Percentiles rank a stretch among this genome's conserved stretches.
phyloP scores from a whole-genome alignment of 2,113 vertebrate genomes.

The Ictalurus punctatus region DNA sequence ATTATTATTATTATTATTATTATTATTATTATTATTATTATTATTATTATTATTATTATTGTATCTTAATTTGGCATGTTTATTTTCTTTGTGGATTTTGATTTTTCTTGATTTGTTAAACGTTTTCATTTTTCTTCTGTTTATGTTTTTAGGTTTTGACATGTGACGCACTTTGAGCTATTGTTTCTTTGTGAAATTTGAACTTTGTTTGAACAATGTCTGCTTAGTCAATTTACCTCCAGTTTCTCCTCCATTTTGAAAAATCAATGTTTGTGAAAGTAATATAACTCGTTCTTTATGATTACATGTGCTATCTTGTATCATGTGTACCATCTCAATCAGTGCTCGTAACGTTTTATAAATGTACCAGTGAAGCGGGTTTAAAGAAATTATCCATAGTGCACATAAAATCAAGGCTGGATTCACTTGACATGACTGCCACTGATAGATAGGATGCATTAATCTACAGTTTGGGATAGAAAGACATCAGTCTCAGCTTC shows the following conservation, averaged over 20 bases:
- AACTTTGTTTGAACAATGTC: neutral
- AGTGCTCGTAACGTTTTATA: neutral
- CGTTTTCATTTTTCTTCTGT: too few species aligned
- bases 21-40: too few species aligned
- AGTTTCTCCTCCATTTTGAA: neutral
- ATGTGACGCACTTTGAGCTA: too few species aligned
- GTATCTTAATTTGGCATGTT: too few species aligned
- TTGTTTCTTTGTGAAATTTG: neutral
- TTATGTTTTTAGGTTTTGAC: too few species aligned
- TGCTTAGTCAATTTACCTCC: neutral
- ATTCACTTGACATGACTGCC: neutral
- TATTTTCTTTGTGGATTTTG: too few species aligned
- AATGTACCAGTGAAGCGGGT: neutral
- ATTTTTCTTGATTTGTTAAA: too few species aligned
- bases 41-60: too few species aligned
- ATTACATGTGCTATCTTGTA: neutral
- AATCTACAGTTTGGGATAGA: neutral
- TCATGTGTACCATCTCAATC: neutral
- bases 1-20: too few species aligned
- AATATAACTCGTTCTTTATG: neutral
- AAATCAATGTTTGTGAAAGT: neutral
- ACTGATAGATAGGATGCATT: neutral
- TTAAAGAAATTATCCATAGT: neutral
- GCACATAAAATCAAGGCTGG: neutral
- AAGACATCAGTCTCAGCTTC: neutral